Evolutionary conservation across 1,140 invertebrate genomes (phyloP).

Genomic region (Zaprionus taronus): DNA sequence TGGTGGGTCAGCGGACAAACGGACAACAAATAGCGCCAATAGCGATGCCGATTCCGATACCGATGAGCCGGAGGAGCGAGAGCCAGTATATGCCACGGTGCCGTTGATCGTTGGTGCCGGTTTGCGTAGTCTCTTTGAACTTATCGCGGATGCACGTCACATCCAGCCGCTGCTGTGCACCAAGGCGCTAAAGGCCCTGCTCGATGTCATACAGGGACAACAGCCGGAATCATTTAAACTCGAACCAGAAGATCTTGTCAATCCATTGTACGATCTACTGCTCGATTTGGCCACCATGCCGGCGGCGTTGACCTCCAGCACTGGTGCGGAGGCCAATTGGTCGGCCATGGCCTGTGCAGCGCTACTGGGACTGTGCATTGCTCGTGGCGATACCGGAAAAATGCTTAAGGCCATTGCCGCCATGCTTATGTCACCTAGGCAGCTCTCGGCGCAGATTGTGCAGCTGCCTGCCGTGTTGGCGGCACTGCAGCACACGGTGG

Average conservation of each 20-base stretch:
- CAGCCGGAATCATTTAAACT: slow-evolving; percentile 85
- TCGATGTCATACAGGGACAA: slow-evolving; percentile 94
- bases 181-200: slow-evolving; percentile 92
- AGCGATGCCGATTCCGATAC: slow-evolving; percentile 79
- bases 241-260: slow-evolving; percentile 91
- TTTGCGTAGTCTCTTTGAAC: slow-evolving; percentile 94
- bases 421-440: slow-evolving; percentile 93
- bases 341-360: slow-evolving; percentile 95
- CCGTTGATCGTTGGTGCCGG: slow-evolving; percentile 95
- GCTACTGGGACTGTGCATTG: slow-evolving; percentile 95
- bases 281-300: slow-evolving; percentile 91
- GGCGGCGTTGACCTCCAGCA: slow-evolving; percentile 85
- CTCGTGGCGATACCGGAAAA: slow-evolving; percentile 96
- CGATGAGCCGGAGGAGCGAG: slow-evolving; percentile 75
- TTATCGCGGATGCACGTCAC: slow-evolving; percentile 93
- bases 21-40: slow-evolving; percentile 67
- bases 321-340: slow-evolving; percentile 87
- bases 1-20: slow-evolving; percentile 22
- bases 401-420: slow-evolving; percentile 94
- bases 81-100: slow-evolving; percentile 70
- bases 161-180: slow-evolving; percentile 94
- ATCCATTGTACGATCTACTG: slow-evolving; percentile 91
- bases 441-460: slow-evolving; percentile 91
- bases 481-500: slow-evolving; percentile 94
- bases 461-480: slow-evolving; percentile 95